Base-by-base conservation (phyloP, 64 coral and sea anemone species). In the Montipora capricornis region DNA sequence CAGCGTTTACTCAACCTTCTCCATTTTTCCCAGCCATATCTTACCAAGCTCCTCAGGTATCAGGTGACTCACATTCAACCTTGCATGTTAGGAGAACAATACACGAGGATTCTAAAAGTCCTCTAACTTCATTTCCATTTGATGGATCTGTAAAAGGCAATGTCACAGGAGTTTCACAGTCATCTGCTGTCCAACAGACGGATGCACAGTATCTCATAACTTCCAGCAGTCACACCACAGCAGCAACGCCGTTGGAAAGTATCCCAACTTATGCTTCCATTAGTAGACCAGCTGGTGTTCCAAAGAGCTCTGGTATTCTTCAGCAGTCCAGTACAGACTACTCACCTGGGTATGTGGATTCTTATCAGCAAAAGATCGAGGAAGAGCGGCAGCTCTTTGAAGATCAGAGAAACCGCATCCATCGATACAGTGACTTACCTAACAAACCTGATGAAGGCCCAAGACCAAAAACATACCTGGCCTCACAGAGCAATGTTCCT, bases 351-450 rank as follows among this genome's bases (percentile, higher is more conserved):
- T 93, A 93, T 61, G 4, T 93, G 15, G 91, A 93, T 46, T 84
- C 59, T 62, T 93, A 93, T 71, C 74, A 86, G 8, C 60, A 82
- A 80, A 93, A 88, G 57, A 87, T 84, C 8, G 91, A 93, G 9
- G 91, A 93, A 47, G 91, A 93, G 71, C 80, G 73, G 8, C 74
- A 87, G 49, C 84, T 93, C 2, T 87, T 93, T 57, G 84, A 93
- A 48, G 60, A 24, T 19, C 83, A 93, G 20, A 87, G 83, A 73
- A 67, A 79, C 4, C 26, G 76, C 3, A 88, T 93, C 19, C 66
- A 14, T 16, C 82, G 46, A 20, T 20, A 70, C 44, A 85, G 82
- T 70, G 82, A 85, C 82, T 48, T 11, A 37, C 46, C n/a, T 49
- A 85, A 70, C 12, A 85, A 70, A 48, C 15, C 61, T 44, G 45